Evolutionary conservation across 1,140 invertebrate species (phyloP).

Genomic region (Diploscapter pachys): DNA sequence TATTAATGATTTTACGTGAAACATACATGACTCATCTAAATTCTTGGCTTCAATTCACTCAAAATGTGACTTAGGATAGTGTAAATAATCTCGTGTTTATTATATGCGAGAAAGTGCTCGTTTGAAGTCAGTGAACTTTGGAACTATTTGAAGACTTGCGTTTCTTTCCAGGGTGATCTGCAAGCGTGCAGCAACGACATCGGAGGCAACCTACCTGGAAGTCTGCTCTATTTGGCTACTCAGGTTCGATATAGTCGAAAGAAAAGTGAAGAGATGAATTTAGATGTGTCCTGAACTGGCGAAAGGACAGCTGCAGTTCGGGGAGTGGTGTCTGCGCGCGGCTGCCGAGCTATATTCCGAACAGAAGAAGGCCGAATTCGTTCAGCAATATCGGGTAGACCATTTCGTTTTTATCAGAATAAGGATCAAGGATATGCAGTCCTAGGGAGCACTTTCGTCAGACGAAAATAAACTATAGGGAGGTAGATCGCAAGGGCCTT

Average conservation of each 20-base stretch:
- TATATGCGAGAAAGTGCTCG: too few relatives aligned
- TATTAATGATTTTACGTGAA: too few relatives aligned
- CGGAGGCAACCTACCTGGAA: neutral
- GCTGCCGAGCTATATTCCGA: constrained; percentile 1
- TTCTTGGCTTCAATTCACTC: too few relatives aligned
- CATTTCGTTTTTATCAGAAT: constrained; percentile 8
- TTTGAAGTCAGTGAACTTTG: too few relatives aligned
- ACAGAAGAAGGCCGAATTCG: neutral
- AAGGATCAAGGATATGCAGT: neutral
- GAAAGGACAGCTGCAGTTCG: constrained; percentile 53
- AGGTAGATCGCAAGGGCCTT: neutral
- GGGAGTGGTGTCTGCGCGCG: constrained; percentile 42
- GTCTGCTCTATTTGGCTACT: constrained; percentile 25
- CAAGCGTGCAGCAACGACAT: too few relatives aligned
- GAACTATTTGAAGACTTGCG: too few relatives aligned
- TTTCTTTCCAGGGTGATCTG: too few relatives aligned
- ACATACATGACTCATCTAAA: too few relatives aligned
- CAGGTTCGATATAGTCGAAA: neutral
- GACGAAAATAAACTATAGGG: too few relatives aligned
- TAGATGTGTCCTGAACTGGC: constrained; percentile 10
- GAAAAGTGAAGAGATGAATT: too few relatives aligned
- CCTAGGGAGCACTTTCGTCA: neutral
- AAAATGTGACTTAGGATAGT: too few relatives aligned
- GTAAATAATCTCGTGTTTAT: too few relatives aligned
- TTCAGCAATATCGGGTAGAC: constrained; percentile 2